Percentiles rank a stretch among this genome's conserved stretches.
phyloP scores from a whole-genome alignment of 2,113 vertebrate species.

The Casuarius casuarius region DNA sequence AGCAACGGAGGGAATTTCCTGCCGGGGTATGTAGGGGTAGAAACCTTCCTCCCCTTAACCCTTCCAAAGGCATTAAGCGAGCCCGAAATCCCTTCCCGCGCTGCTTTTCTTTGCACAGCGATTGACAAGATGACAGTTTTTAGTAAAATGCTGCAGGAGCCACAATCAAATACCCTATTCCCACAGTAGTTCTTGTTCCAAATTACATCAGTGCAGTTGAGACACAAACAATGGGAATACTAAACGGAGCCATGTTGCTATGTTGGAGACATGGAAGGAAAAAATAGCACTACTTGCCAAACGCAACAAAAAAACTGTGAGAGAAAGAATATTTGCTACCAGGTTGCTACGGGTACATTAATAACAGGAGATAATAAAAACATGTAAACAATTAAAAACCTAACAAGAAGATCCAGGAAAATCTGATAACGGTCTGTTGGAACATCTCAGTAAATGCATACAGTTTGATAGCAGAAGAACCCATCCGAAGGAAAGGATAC shows the following conservation, averaged over 20 bases:
- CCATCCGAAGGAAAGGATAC: neutral
- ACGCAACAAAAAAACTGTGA: constrained; percentile 66
- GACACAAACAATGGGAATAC: constrained; percentile 72
- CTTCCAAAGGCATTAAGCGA: neutral
- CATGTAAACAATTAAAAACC: constrained; percentile 60
- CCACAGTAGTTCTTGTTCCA: constrained; percentile 68
- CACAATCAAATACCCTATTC: constrained; percentile 66
- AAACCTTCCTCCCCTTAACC: constrained; percentile 15
- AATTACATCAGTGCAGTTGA: constrained; percentile 71
- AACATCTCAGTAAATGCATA: constrained; percentile 21
- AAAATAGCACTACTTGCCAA: constrained; percentile 68
- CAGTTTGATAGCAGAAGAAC: neutral
- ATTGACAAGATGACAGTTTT: constrained; percentile 66
- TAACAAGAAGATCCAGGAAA: constrained; percentile 34
- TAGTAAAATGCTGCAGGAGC: constrained; percentile 54
- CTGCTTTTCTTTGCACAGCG: constrained; percentile 39
- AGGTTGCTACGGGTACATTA: constrained; percentile 61
- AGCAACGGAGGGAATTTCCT: neutral
- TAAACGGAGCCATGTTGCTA: constrained; percentile 71
- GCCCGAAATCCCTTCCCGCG: neutral
- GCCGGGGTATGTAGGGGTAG: neutral
- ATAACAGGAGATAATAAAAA: constrained; percentile 65
- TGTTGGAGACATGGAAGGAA: constrained; percentile 69
- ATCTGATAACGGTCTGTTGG: constrained; percentile 22
- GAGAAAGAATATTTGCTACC: constrained; percentile 66